phyloP scores from a whole-genome alignment of 2,888 invertebrate genomes.

The Cephus runcator region DNA sequence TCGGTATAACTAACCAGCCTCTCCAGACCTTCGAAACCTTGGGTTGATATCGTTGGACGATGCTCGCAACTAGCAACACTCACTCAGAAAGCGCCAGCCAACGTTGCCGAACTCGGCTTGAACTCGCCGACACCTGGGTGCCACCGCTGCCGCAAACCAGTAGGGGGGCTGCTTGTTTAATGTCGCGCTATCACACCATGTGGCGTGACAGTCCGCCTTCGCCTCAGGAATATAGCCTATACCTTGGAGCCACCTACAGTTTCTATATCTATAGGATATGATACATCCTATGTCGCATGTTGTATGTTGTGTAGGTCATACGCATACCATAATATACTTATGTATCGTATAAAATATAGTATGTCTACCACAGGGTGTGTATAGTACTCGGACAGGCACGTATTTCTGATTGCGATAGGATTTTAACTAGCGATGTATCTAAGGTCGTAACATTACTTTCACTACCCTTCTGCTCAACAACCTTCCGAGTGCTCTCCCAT shows the following conservation, averaged over 20 bases:
- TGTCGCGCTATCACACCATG: constrained; percentile 48
- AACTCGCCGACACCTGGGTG: neutral
- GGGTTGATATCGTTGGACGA: neutral
- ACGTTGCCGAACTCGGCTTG: neutral
- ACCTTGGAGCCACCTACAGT: neutral
- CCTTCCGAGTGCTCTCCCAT: neutral
- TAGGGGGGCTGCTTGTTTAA: constrained; percentile 31
- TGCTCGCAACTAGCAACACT: neutral
- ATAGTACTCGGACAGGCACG: neutral
- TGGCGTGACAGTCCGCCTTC: constrained; percentile 44
- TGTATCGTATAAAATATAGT: neutral
- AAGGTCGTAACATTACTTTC: neutral
- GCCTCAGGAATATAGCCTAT: neutral
- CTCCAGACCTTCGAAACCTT: neutral
- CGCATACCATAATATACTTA: neutral
- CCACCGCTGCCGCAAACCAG: neutral
- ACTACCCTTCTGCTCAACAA: neutral
- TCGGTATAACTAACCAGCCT: neutral
- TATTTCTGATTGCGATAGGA: neutral
- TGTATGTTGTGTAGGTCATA: neutral
- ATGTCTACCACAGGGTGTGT: neutral
- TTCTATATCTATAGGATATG: neutral
- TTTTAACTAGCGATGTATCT: neutral
- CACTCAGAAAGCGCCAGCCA: neutral
- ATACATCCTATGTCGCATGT: neutral